phyloP scores from a whole-genome alignment of 1,140 invertebrate species.

The Parapsyche elsis region DNA sequence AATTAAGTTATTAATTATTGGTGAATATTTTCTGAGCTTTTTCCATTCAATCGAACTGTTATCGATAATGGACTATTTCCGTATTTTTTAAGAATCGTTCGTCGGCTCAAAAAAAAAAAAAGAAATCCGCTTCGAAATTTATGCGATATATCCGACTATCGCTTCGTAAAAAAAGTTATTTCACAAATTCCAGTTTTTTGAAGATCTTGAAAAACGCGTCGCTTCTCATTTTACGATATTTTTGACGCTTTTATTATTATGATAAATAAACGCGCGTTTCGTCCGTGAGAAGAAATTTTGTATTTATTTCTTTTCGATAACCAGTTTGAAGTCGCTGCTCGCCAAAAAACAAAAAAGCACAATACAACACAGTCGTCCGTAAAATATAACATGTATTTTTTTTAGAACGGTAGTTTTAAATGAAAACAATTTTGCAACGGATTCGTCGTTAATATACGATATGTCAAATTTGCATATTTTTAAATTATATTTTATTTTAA shows the following conservation, averaged over 20 bases:
- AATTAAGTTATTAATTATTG: no score
- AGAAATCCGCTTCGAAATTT: not conserved
- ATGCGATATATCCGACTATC: constrained; percentile 13
- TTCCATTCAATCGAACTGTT: not conserved
- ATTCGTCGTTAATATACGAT: no score
- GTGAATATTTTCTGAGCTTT: not conserved
- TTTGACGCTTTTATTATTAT: constrained; percentile 54
- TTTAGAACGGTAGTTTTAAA: not conserved
- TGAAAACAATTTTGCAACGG: not conserved
- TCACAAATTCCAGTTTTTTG: constrained; percentile 32
- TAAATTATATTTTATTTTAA: not conserved
- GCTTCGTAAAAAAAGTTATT: not conserved
- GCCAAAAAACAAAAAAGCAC: constrained; percentile 6
- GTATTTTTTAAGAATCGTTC: not conserved
- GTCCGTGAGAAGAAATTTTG: constrained; percentile 37
- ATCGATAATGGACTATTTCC: constrained; percentile 3
- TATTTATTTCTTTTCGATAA: constrained; percentile 43
- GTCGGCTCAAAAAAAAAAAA: not conserved
- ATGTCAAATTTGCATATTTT: not conserved
- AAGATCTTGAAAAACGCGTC: constrained; percentile 31
- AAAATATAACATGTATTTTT: not conserved
- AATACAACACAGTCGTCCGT: not conserved
- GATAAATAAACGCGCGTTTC: constrained; percentile 40
- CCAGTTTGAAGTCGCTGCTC: constrained; percentile 32
- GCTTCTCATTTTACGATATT: constrained; percentile 48